Percentiles rank a stretch among this genome's conserved stretches.
Evolutionary conservation across 1,140 invertebrate genomes (phyloP).

Genomic region (Maniola jurtina): DNA sequence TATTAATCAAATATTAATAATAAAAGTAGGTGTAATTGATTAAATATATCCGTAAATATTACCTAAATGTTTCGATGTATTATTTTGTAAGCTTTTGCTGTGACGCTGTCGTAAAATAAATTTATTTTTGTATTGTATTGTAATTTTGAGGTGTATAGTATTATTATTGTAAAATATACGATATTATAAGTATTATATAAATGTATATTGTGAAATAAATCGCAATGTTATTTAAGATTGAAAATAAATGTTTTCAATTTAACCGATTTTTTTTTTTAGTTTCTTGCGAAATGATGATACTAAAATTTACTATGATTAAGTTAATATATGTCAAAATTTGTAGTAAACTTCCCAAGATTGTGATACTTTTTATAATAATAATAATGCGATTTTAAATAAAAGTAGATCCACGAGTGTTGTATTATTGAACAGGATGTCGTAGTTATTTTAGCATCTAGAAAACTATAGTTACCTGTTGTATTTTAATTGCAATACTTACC

Average conservation of each 20-base stretch:
- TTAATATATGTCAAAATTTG: too few relatives aligned
- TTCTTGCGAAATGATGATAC: too few relatives aligned
- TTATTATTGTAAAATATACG: conserved; percentile 36
- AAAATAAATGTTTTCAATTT: neutral
- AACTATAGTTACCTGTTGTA: neutral
- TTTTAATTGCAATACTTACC: neutral
- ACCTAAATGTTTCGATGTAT: conserved; percentile 43
- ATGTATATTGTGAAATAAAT: conserved; percentile 43
- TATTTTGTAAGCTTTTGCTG: conserved; percentile 56
- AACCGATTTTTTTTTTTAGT: too few relatives aligned
- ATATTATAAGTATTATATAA: conserved; percentile 36
- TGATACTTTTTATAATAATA: conserved; percentile 28
- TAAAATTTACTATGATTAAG: too few relatives aligned
- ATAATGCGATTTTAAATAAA: conserved; percentile 43
- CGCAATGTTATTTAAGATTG: conserved; percentile 38
- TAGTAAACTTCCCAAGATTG: too few relatives aligned
- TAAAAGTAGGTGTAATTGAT: neutral
- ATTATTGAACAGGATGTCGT: conserved; percentile 49
- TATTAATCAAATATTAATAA: conserved; percentile 13
- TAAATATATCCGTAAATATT: conserved; percentile 23
- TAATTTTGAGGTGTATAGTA: conserved; percentile 15
- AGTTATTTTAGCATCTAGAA: neutral
- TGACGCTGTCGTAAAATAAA: conserved; percentile 46
- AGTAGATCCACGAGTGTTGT: conserved; percentile 75
- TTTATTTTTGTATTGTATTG: conserved; percentile 22